Percentiles rank a stretch among this genome's conserved stretches.
Evolutionary conservation across 2,888 invertebrate genomes (phyloP).

Genomic region (Scaptomyza tumidula): DNA sequence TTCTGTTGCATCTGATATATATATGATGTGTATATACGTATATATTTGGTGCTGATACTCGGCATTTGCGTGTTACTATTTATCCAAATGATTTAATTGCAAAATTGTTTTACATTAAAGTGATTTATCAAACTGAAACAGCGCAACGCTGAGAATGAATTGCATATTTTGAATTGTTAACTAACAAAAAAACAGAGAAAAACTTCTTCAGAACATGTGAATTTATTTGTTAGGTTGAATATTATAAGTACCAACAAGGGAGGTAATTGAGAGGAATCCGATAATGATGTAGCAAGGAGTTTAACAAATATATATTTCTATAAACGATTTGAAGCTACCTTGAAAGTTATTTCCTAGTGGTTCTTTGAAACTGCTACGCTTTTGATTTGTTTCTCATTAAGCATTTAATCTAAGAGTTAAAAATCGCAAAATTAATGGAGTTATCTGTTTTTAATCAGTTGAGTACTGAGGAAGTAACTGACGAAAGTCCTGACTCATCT

Average conservation of each 20-base stretch:
- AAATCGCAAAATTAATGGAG: too few relatives aligned
- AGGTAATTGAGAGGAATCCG: too few relatives aligned
- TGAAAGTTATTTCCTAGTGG: too few relatives aligned
- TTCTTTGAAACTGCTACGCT: too few relatives aligned
- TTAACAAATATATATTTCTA: too few relatives aligned
- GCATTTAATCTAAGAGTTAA: too few relatives aligned
- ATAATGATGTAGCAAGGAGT: too few relatives aligned
- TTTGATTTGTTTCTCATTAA: too few relatives aligned
- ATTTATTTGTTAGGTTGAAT: neutral
- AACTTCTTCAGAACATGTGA: neutral
- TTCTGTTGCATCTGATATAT: constrained; percentile 15
- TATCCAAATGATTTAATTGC: constrained; percentile 27
- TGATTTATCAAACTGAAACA: constrained; percentile 18
- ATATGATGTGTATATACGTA: neutral
- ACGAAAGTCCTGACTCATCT: too few relatives aligned
- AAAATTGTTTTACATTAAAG: constrained; percentile 31
- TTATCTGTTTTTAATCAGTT: too few relatives aligned
- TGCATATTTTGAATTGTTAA: neutral
- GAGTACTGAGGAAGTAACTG: too few relatives aligned
- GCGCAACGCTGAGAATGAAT: constrained; percentile 3
- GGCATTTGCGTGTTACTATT: constrained; percentile 16
- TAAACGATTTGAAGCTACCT: too few relatives aligned
- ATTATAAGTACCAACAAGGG: neutral
- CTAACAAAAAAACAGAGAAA: neutral
- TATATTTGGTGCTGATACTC: neutral